Evolutionary conservation across 2,888 invertebrate genomes (phyloP).

Genomic region (Dysmachus trigonus): DNA sequence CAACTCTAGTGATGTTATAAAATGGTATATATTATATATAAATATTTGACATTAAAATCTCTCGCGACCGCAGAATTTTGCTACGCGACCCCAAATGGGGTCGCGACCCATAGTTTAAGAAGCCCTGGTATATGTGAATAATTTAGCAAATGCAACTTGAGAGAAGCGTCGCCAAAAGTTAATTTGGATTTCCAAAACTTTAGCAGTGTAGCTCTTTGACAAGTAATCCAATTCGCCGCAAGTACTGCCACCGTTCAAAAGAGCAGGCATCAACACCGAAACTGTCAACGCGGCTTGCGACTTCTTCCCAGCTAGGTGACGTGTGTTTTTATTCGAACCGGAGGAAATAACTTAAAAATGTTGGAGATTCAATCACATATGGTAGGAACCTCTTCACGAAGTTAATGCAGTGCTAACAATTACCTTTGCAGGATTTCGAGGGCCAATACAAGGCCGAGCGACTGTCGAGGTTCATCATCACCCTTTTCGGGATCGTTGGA

Average conservation of each 20-base stretch:
- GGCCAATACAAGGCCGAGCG: slow-evolving; percentile 92
- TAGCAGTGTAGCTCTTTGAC: background rate
- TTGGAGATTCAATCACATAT: slow-evolving; percentile 64
- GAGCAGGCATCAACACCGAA: background rate
- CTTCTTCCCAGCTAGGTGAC: background rate
- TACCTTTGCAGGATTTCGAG: slow-evolving; percentile 77
- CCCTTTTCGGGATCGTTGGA: slow-evolving; percentile 90
- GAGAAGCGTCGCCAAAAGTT: too few species aligned
- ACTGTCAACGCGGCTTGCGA: slow-evolving; percentile 1
- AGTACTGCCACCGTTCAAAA: background rate
- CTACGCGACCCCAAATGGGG: too few species aligned
- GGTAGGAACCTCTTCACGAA: slow-evolving; percentile 54
- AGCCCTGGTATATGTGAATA: too few species aligned
- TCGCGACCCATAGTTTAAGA: too few species aligned
- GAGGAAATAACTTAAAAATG: slow-evolving; percentile 53
- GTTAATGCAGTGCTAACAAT: background rate
- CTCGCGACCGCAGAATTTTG: too few species aligned
- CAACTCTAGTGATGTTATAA: too few species aligned
- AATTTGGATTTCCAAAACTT: background rate
- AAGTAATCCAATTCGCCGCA: background rate
- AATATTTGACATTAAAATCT: too few species aligned
- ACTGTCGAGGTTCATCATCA: slow-evolving; percentile 87
- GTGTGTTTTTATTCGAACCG: background rate
- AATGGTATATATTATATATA: too few species aligned
- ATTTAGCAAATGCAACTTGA: too few species aligned